Conservation (phyloP, 2,888 invertebrate species). For the Formica aserva region DNA sequence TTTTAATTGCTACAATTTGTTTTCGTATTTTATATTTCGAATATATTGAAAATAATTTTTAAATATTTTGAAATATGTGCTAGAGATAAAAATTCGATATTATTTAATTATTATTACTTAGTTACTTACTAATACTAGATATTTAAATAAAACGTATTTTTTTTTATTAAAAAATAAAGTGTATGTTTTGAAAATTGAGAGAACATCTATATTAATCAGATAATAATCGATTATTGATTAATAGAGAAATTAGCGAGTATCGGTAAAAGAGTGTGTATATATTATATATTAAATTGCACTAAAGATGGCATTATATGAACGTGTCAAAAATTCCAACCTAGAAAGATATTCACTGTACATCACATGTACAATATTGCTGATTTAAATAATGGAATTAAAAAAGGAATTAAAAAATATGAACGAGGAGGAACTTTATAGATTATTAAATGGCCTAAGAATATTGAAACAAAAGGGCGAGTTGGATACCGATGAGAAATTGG, state of each 20-base stretch:
- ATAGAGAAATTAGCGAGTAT: not conserved
- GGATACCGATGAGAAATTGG: slow-evolving; percentile 70
- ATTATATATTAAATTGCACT: not conserved
- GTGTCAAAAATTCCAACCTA: not conserved
- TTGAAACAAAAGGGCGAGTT: slow-evolving; percentile 76
- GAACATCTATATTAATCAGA: not conserved
- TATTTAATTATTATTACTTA: not conserved
- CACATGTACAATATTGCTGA: not conserved
- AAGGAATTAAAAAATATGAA: slow-evolving; percentile 29
- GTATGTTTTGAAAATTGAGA: not conserved
- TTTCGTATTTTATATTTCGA: not conserved
- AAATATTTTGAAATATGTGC: not conserved
- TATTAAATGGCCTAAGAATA: slow-evolving; percentile 64
- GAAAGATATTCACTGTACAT: too few relatives aligned
- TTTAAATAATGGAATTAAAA: not conserved
- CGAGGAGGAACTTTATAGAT: slow-evolving; percentile 50
- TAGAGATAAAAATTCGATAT: not conserved
- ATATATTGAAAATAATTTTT: not conserved
- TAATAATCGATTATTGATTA: not conserved
- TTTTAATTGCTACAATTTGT: not conserved
- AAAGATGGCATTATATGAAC: not conserved
- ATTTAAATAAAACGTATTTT: too few relatives aligned
- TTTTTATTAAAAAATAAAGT: too few relatives aligned
- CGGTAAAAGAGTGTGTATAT: not conserved
- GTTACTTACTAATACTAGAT: too few relatives aligned